These are phyloP conservation scores for Enteromius paludinosus DNA, from an alignment of 2,797 vertebrate species.

Conservation along the genomic window DNA sequence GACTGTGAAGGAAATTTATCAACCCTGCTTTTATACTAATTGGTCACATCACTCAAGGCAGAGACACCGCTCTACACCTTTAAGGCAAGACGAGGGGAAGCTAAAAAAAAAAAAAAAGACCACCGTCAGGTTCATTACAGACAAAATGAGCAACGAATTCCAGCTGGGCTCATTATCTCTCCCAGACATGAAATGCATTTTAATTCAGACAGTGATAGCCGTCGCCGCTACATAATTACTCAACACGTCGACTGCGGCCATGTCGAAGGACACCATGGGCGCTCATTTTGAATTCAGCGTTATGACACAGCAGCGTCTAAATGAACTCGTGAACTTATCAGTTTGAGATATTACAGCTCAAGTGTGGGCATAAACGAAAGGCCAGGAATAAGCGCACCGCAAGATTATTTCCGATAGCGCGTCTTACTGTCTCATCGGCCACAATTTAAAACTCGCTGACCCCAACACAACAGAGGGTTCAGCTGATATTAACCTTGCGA, in stretches of 20 bases:
- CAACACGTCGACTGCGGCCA: constrained; percentile 41
- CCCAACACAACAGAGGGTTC: constrained; percentile 18
- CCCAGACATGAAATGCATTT: constrained; percentile 59
- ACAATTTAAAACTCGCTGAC: constrained; percentile 37
- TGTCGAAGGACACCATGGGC: constrained; percentile 23
- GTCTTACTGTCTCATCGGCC: constrained; percentile 28
- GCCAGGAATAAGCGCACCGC: background rate
- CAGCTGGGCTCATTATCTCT: constrained; percentile 61
- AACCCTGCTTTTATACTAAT: constrained; percentile 60
- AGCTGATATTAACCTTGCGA: constrained; percentile 32
- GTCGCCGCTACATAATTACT: constrained; percentile 57
- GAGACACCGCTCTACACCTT: constrained; percentile 55
- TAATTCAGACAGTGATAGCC: constrained; percentile 48
- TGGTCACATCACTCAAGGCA: constrained; percentile 61
- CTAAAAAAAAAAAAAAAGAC: constrained; percentile 27
- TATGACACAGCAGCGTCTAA: constrained; percentile 28
- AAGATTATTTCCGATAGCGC: background rate
- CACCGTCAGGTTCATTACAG: constrained; percentile 55
- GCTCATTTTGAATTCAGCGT: constrained; percentile 20
- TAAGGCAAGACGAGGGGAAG: constrained; percentile 45
- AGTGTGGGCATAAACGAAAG: constrained; percentile 14
- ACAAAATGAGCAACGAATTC: constrained; percentile 58
- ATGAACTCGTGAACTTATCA: constrained; percentile 34
- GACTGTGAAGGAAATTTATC: constrained; percentile 63
- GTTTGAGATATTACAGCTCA: constrained; percentile 30